Base-by-base conservation (phyloP, 35 echinoderm and acorn worm species). In the Holothuria glaberrima region DNA sequence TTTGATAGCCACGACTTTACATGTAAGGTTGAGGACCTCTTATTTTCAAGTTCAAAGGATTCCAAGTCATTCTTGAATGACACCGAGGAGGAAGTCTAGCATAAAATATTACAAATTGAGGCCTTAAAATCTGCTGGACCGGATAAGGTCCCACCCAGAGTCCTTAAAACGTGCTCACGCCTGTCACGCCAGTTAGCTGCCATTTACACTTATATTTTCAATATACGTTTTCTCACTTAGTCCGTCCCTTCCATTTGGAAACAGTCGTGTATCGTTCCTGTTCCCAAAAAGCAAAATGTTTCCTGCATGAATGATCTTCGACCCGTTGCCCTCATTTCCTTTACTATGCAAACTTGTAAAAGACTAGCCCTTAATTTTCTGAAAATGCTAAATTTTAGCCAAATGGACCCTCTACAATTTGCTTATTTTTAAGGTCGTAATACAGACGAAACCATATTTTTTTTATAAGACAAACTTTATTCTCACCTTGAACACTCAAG, bases 221-320 rank as follows among this genome's bases (percentile, higher is more conserved):
- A n/a, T 68, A 28, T 86, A 35, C 66, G 25, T 29, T 32, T 86
- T 57, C 5, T 16, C 10, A 86, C 26, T 66, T 20, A 26, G 21
- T 24, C 83, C 25, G 22, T 66, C 32, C 57, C 4, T 3, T 16
- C 80, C 36, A 30, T 89, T 5, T 89, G 41, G 71, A 89, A 89
- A 77, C 68, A 31, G 16, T 76, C n/a, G n/a, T n/a, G n/a, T n/a
- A n/a, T n/a, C n/a, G n/a, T n/a, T n/a, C n/a, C n/a, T n/a, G n/a
- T n/a, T 70, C 10, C 78, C 9, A 75, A 54, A 59, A 89, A 89
- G 31, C 12, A 38, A 7, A 32, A 5, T 16, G 36, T 77, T 20
- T 35, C 68, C 19, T 89, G 71, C 52, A 89, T 77, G 88, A 89
- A 89, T 89, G 88, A 89, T 48, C 54, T 89, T 27, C 22, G 88